Evolutionary conservation across 2,113 vertebrate species (phyloP), one percentile per base, ranked within the genome.

Genomic region (Alosa alosa): DNA sequence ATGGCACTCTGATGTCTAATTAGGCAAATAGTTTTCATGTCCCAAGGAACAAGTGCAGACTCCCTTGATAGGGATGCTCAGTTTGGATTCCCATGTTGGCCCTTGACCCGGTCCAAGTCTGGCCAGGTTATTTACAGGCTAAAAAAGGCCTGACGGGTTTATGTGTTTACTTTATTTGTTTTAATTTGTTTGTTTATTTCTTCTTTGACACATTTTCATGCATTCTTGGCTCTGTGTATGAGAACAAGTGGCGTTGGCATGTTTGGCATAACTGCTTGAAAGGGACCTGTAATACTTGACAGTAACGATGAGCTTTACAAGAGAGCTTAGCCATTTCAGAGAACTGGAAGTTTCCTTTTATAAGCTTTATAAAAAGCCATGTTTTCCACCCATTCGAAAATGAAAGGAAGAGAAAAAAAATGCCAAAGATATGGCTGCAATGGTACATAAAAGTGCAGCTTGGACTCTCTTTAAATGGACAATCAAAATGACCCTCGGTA

Each of bases 381-480:
- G 72, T 18, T 39, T 78, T 78, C 72, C 72, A 15, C 11, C 15
- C 3, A 5, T 78, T 39, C 72, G 22, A 4, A 22, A 5, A 36
- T 39, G 31, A 36, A 9, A 44, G 6, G 31, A 11, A 6, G 46
- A 50, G 41, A 25, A 78, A 87, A 91, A 90, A 86, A 49, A 41
- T 87, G 47, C 46, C 68, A 81, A 7, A 64, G 60, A 64, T 64
- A 31, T 78, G 36, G 13, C 31, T 78, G 72, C 31, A 86, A 89
- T 90, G 89, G 25, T 92, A 93, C 84, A 94, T 93, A 92, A 94
- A 94, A 52, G 91, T 88, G 89, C 88, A 90, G 82, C 36, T 81
- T 45, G 7, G 89, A 89, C 88, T 91, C 64, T 72, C 25, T 72
- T 72, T 85, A 84, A 88, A 92, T 81, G 60, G 86, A 90, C 87